Base-by-base conservation (phyloP, 2,797 vertebrate species). In the Macroramphosus scolopax region DNA sequence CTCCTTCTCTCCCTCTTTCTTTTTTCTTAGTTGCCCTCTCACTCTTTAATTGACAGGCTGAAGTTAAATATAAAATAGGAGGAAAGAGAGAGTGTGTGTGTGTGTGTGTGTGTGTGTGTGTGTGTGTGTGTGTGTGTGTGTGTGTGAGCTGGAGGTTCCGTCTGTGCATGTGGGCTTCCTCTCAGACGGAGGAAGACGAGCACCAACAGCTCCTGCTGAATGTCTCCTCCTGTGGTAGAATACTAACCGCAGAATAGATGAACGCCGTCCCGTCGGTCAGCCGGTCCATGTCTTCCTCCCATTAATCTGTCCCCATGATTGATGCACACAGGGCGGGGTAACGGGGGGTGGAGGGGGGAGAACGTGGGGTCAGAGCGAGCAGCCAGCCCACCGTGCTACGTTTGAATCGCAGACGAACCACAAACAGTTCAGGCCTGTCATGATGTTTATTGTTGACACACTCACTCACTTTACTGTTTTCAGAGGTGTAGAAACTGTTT, bases 41-140 rank as follows among this genome's bases (percentile, higher is more conserved):
- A 81, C 69, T 87, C 81, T 83, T 91, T 97, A 96, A 96, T 94
- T 98, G 95, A 98, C 96, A 97, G 93, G 92, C 92, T 94, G 91
- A 93, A 95, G 93, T 95, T 96, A 97, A 96, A 95, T 93, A 80
- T 85, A 79, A 93, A 92, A 93, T 86, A 69, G 50, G 60, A 74
- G 64, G 50, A 81, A 75, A 86, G 84, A 88, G 67, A 63, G 65
- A 51, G 49, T 25, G 64, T 31, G 50, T 29, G 31, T 25, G 40
- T 12, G 26, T 29, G 31, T 8, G 34, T 28, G 13, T 31, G 17
- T 25, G 25, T 18, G 29, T 29, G 39, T 3, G 5, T n/a, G n/a
- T n/a, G n/a, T n/a, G n/a, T n/a, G n/a, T 24, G 18, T 13, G 32
- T 15, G 29, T 25, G 52, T 37, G 32, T 18, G 42, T 14, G 40